Evolutionary conservation across 2,888 invertebrate species (phyloP), one percentile per base, ranked within the genome.

Genomic region (Microplitis deprimator): DNA sequence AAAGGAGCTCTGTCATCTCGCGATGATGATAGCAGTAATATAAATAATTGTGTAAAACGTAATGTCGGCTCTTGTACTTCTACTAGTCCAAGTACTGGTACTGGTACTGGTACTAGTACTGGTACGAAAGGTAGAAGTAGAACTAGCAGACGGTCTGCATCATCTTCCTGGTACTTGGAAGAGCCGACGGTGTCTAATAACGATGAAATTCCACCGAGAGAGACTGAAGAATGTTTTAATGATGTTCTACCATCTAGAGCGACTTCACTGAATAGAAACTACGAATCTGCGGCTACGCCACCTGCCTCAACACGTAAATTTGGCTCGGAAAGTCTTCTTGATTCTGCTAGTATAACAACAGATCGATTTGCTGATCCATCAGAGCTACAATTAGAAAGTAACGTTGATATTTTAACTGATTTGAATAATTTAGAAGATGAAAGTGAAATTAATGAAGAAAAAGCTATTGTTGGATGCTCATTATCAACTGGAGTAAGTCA

Each of bases 1-100:
- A 92, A 92, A 85, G 91, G 91, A 73, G 92, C 90, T 0, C 84
- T 92, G 6, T 79, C 80, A 71, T 87, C 88, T 41, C 85, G 84
- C 64, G 82, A 81, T 71, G 86, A 84, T 29, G 89, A 89, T 75
- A 84, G 79, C 16, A 80, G 73, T 67, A 67, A 13, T 40, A 29
- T 4, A 85, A 85, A 78, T 72, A 73, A 7, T 77, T 81, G 50
- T 71, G 82, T 84, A 50, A 41, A 83, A 78, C 82, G 84, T 50
- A 39, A 67, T 83, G 84, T 65, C 83, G 84, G 17, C 83, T 84
- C 38, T 62, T 38, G 1, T 87, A 86, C 7, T 87, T 87, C 87
- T 88, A 86, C 13, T 50, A 29, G 29, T 50, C 13, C 50, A 50
- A 39, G 68, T 83, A 84, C 67, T 84, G 84, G 17, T 83, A 84